Percentiles rank a stretch among this genome's conserved stretches.
phyloP scores from a whole-genome alignment of 2,888 invertebrate species.

The Melieria crassipennis region DNA sequence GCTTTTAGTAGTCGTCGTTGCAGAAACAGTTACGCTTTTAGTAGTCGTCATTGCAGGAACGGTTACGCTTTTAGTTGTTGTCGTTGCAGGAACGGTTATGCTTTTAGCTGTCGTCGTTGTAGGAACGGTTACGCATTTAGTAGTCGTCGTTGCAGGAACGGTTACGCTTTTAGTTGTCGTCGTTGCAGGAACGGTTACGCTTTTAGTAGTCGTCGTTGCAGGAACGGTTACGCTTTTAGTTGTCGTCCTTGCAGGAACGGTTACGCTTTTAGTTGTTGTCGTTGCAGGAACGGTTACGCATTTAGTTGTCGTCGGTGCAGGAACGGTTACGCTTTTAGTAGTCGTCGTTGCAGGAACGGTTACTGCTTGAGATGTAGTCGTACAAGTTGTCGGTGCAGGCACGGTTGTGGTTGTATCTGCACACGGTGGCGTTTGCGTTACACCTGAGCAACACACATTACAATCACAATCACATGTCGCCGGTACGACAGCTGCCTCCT shows the following conservation, averaged over 20 bases:
- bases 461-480: conserved; percentile 42
- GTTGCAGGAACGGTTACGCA: no score
- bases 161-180: background rate
- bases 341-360: conserved; percentile 24
- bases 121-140: background rate
- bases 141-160: background rate
- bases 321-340: background rate
- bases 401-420: background rate
- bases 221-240: conserved; percentile 38
- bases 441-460: conserved; percentile 33
- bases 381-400: background rate
- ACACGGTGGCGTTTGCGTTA: conserved; percentile 16
- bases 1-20: background rate
- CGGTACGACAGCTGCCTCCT: background rate
- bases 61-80: background rate
- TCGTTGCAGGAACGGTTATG: background rate
- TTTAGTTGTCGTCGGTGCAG: conserved; percentile 17
- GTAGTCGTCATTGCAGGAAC: background rate
- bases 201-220: conserved; percentile 11
- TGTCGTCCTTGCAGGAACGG: conserved; percentile 17
- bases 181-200: conserved; percentile 9
- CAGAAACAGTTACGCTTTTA: no score
- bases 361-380: background rate
- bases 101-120: background rate
- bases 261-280: background rate